Evolutionary conservation across 2,888 invertebrate genomes (phyloP), one percentile per base, ranked within the genome.

Genomic region (Caenorhabditis uteleia): DNA sequence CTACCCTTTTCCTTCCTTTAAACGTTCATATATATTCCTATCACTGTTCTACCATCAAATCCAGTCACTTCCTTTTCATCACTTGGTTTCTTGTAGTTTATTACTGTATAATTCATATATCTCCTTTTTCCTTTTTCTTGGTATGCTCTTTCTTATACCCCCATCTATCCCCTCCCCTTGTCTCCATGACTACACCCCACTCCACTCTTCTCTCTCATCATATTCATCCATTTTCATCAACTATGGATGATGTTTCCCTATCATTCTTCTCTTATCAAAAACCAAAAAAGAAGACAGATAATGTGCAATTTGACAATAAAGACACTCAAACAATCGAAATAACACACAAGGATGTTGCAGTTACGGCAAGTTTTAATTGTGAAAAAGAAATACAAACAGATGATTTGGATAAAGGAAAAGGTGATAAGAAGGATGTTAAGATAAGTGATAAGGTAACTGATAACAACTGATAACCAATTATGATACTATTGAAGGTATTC

Each of bases 201-300:
- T 18, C 31, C 40, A 16, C 31, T 40, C 29, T 6, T 16, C 16
- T 8, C 49, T n/a, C 16, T 3, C 10, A 14, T 2, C 1, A 6
- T 14, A 18, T 12, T 25, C 27, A 27, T 39, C 10, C 21, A 40
- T n/a, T 26, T 8, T 14, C 34, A 34, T 23, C 44, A 21, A n/a
- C n/a, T n/a, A 61, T 61, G 61, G 61, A 61, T 46, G 61, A 61
- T 31, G 46, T 46, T 10, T 56, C 50, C 0, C 38, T 61, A 5
- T 40, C 33, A n/a, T 46, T 50, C 2, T 50, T 61, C 21, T 50
- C 46, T 10, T 61, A 55, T 55, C 20, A 31, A 34, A 50, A 43
- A 33, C 55, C 61, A 14, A 8, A 26, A 6, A 29, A 31, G 20
- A 21, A 39, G 12, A 26, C 21, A 5, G 14, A 21, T 14, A 23